phyloP scores from a whole-genome alignment of 2,113 vertebrate genomes.

The Chitala chitala region DNA sequence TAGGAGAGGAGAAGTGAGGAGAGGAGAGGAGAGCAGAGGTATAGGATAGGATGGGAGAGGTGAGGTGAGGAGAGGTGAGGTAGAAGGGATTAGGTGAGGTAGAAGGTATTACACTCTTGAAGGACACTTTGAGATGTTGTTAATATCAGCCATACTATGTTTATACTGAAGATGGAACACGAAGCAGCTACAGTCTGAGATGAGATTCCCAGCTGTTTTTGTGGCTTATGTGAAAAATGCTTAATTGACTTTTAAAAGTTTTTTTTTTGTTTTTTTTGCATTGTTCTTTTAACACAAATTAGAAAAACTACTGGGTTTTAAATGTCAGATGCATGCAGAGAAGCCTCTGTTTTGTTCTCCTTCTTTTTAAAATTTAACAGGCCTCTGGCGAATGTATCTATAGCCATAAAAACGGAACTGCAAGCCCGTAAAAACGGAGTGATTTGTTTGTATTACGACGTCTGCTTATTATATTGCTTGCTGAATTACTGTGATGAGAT shows the following conservation, averaged over 20 bases:
- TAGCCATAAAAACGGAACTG: neutral
- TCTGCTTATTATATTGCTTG: neutral
- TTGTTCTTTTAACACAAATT: no score
- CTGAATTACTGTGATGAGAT: neutral
- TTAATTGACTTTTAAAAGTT: neutral
- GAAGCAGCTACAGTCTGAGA: neutral
- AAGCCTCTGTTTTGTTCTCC: neutral
- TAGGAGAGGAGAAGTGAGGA: no score
- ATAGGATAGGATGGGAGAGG: no score
- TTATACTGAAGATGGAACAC: neutral
- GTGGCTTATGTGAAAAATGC: neutral
- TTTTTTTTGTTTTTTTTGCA: no score
- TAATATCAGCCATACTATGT: neutral
- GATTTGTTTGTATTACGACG: neutral
- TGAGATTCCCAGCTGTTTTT: neutral
- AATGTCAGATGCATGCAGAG: neutral
- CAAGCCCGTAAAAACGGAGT: neutral
- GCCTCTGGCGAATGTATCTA: no score
- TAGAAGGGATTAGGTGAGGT: neutral
- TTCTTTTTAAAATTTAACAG: no score
- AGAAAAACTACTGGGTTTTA: neutral
- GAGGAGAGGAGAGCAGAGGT: no score
- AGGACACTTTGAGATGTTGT: slow-evolving; percentile 30
- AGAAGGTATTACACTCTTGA: slow-evolving; percentile 29
- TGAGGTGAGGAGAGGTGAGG: no score